Evolutionary conservation across 2,888 invertebrate species (phyloP).

Genomic region (Taphrorychus bicolor): DNA sequence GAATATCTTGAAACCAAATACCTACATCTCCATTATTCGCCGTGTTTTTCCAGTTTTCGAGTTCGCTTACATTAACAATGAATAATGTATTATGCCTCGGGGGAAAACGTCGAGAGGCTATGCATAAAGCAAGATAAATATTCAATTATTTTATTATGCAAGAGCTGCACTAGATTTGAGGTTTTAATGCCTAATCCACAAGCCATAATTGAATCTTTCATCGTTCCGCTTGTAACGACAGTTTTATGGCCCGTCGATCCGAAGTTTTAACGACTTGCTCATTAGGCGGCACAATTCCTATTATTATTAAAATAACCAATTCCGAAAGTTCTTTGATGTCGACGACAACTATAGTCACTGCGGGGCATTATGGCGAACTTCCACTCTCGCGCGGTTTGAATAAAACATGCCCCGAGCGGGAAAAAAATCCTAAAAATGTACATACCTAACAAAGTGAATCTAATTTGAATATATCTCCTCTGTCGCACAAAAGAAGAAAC

Average conservation of each 20-base stretch:
- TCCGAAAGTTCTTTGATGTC: not conserved
- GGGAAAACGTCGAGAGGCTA: not conserved
- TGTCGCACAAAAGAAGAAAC: constrained; percentile 24
- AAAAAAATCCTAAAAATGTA: constrained; percentile 26
- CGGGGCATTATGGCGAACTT: not conserved
- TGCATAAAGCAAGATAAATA: constrained; percentile 2
- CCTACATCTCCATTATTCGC: not conserved
- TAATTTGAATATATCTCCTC: constrained; percentile 29
- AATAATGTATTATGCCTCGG: constrained; percentile 15
- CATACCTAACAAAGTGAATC: constrained; percentile 36
- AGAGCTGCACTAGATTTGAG: not conserved
- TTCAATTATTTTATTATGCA: constrained; percentile 1
- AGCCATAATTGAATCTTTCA: not conserved
- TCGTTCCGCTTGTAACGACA: not conserved
- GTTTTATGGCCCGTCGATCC: not conserved
- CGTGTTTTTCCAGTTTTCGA: constrained; percentile 13
- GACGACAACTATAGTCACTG: not conserved
- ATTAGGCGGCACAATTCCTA: not conserved
- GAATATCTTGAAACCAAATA: not conserved
- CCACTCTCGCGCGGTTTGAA: constrained; percentile 2
- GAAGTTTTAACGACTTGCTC: constrained; percentile 7
- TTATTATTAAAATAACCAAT: not conserved
- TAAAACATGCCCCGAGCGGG: constrained; percentile 7
- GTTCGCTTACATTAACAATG: constrained; percentile 22
- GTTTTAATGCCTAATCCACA: not conserved